phyloP scores from a whole-genome alignment of 2,797 vertebrate genomes.

The Manis crassicaudata region DNA sequence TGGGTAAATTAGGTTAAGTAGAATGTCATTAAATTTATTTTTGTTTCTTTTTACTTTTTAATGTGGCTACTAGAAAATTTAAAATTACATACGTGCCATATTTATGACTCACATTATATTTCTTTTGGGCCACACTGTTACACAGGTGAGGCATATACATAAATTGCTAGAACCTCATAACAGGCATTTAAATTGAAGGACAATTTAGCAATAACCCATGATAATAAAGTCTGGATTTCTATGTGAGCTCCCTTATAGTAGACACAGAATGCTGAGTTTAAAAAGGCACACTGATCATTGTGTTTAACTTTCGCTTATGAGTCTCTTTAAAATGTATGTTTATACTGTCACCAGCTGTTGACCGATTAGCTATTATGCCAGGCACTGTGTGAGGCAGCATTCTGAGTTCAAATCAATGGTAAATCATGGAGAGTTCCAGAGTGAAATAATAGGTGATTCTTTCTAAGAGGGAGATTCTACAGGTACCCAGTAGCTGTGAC shows the following conservation, averaged over 20 bases:
- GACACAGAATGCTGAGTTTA: background rate
- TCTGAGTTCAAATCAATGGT: background rate
- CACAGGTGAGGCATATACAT: no score
- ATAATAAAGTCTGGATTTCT: background rate
- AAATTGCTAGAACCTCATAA: background rate
- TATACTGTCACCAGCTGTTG: background rate
- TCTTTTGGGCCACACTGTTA: background rate
- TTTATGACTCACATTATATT: background rate
- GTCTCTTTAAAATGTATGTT: background rate
- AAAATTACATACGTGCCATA: background rate
- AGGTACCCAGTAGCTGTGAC: background rate
- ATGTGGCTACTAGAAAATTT: background rate
- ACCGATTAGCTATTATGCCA: no score
- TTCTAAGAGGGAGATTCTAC: background rate
- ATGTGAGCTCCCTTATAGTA: background rate
- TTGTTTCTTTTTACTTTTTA: conserved; percentile 4
- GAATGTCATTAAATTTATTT: background rate
- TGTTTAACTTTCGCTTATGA: background rate
- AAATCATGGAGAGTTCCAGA: background rate
- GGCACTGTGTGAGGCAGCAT: background rate
- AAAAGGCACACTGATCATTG: background rate
- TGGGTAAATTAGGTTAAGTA: background rate
- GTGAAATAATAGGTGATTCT: background rate
- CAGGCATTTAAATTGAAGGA: background rate
- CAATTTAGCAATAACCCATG: background rate